Evolutionary conservation across 2,113 vertebrate genomes (phyloP).

Genomic region (Camarhynchus parvulus): DNA sequence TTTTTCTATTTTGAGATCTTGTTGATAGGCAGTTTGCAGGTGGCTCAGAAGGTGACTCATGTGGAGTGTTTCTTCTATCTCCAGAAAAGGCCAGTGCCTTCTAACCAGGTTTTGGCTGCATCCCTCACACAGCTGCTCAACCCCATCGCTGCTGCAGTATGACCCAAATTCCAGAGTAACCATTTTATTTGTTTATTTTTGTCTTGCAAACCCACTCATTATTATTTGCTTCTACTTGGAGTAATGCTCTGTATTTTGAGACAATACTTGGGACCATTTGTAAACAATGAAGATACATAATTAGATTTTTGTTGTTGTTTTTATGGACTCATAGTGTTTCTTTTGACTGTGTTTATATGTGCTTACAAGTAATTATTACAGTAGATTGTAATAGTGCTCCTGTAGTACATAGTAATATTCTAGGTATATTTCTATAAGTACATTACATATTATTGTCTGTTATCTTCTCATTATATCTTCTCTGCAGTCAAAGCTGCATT

Average conservation of each 20-base stretch:
- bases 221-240: neutral
- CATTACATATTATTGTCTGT: neutral
- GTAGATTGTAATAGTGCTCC: neutral
- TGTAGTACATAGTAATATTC: neutral
- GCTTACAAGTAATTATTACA: neutral
- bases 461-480: neutral
- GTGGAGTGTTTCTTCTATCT: neutral
- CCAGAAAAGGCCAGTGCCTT: neutral
- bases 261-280: neutral
- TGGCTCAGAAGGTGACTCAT: neutral
- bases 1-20: neutral
- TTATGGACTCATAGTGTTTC: neutral
- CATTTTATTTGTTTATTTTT: neutral
- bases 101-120: neutral
- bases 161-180: neutral
- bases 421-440: neutral
- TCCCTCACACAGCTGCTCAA: neutral
- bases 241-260: neutral
- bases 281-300: neutral
- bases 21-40: neutral
- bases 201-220: neutral
- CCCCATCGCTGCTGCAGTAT: neutral
- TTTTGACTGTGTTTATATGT: neutral
- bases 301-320: neutral
- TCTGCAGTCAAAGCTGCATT: neutral